phyloP scores from a whole-genome alignment of 1,140 invertebrate species.

The Neodiprion lecontei region DNA sequence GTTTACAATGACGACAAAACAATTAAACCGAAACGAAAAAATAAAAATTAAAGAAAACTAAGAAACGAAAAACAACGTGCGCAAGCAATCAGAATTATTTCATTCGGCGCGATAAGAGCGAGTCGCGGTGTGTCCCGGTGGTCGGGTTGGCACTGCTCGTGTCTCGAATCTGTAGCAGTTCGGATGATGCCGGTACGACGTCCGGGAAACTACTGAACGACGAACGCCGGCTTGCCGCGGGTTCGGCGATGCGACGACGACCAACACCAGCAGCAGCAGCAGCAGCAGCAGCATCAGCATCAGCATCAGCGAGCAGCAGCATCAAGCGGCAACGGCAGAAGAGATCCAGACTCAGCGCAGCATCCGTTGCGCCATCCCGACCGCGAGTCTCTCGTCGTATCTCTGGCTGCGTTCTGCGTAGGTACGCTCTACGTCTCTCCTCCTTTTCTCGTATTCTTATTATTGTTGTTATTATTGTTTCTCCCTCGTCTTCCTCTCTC shows the following conservation, averaged over 20 bases:
- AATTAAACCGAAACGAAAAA: too few relatives aligned
- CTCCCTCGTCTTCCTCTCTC: neutral
- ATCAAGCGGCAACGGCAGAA: slow-evolving; percentile 42
- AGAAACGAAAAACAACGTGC: too few relatives aligned
- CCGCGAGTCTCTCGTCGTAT: neutral
- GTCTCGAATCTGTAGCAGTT: slow-evolving; percentile 32
- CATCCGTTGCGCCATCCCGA: neutral
- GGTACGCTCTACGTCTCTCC: neutral
- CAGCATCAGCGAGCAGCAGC: slow-evolving; percentile 32
- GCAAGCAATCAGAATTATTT: neutral
- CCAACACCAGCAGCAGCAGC: slow-evolving; percentile 13
- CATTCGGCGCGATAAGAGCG: neutral
- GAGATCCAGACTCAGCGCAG: slow-evolving; percentile 11
- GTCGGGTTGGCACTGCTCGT: neutral
- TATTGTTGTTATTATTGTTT: neutral
- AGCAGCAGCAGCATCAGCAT: slow-evolving; percentile 16
- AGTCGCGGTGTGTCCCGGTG: neutral
- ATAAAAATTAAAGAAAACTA: too few relatives aligned
- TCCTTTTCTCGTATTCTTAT: neutral
- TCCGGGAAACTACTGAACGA: slow-evolving; percentile 62
- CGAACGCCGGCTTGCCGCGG: slow-evolving; percentile 48
- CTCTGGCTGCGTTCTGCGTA: neutral
- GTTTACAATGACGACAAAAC: too few relatives aligned
- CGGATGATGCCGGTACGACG: slow-evolving; percentile 59
- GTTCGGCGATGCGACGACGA: slow-evolving; percentile 47